A percentile compares a stretch with the other conserved stretches of the same genome.
Evolutionary conservation across 2,113 vertebrate genomes (phyloP).

Genomic region (Leptobrachium ailaonicum): DNA sequence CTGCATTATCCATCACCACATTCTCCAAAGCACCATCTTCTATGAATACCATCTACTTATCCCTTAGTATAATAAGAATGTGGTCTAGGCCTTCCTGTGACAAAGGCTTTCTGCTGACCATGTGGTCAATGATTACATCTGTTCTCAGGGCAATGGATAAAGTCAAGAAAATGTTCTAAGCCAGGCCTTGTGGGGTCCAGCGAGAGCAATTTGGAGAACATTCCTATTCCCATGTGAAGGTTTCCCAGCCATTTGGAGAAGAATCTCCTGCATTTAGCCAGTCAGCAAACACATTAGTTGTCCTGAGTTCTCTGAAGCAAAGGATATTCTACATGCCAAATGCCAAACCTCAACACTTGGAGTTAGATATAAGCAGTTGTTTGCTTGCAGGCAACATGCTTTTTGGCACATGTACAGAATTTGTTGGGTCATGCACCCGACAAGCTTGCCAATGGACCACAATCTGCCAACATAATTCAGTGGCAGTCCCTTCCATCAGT

Average conservation of each 20-base stretch:
- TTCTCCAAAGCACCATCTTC: too few species aligned
- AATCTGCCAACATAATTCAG: constrained; percentile 84
- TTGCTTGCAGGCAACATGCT: constrained; percentile 60
- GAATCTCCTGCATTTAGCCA: background rate
- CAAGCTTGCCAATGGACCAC: constrained; percentile 80
- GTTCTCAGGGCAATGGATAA: background rate
- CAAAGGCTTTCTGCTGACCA: background rate
- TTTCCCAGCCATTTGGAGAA: background rate
- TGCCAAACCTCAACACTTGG: background rate
- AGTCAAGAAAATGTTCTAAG: background rate
- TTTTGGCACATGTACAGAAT: constrained; percentile 89
- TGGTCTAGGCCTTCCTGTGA: background rate
- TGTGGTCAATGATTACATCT: too few species aligned
- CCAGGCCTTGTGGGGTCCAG: background rate
- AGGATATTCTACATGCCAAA: background rate
- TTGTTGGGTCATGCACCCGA: constrained; percentile 79
- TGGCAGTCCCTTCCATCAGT: constrained; percentile 78
- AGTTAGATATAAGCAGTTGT: background rate
- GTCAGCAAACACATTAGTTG: background rate
- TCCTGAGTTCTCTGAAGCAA: background rate
- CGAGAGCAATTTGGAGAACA: background rate
- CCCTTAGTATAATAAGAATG: background rate
- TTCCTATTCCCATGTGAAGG: background rate
- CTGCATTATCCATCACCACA: too few species aligned
- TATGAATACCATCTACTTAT: too few species aligned